phyloP scores from a whole-genome alignment of 2,888 invertebrate genomes.

The Hypselothyrea guttata region DNA sequence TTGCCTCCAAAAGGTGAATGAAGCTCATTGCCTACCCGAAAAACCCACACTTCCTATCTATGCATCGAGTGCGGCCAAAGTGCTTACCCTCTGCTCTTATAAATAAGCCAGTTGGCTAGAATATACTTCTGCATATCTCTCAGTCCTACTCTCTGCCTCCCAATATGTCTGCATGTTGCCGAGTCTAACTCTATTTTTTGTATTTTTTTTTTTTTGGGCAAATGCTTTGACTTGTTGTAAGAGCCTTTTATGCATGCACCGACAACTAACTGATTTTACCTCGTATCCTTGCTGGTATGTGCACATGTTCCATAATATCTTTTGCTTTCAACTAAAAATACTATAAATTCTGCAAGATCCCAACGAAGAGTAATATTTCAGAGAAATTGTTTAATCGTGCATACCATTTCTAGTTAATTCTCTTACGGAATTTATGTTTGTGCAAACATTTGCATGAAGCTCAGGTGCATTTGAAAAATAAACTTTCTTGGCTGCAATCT shows the following conservation, averaged over 20 bases:
- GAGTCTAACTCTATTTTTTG: slow-evolving; percentile 25
- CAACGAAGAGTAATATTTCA: slow-evolving; percentile 12
- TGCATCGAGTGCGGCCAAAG: slow-evolving; percentile 56
- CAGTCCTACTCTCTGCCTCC: slow-evolving; percentile 16
- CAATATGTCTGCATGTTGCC: slow-evolving; percentile 12
- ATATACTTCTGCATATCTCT: slow-evolving; percentile 29
- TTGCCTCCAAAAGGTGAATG: slow-evolving; percentile 60
- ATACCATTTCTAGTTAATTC: slow-evolving; percentile 14
- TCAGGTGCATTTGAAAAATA: too few relatives aligned
- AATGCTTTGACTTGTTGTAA: slow-evolving; percentile 45
- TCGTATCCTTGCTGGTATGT: slow-evolving; percentile 9
- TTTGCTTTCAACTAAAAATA: slow-evolving; percentile 43
- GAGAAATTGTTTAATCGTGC: slow-evolving; percentile 19
- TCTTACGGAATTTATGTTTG: not conserved
- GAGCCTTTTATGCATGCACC: slow-evolving; percentile 52
- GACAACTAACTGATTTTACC: slow-evolving; percentile 54
- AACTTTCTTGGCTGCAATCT: too few relatives aligned
- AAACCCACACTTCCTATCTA: slow-evolving; percentile 4
- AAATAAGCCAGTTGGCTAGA: slow-evolving; percentile 67
- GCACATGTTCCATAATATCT: slow-evolving; percentile 22
- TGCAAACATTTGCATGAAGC: not conserved
- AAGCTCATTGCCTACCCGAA: slow-evolving; percentile 16
- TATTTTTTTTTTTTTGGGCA: slow-evolving; percentile 23
- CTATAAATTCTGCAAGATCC: slow-evolving; percentile 31
- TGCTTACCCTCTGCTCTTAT: slow-evolving; percentile 57